Percentiles rank a stretch among this genome's conserved stretches.
Evolutionary conservation across 2,888 invertebrate genomes (phyloP).

Genomic region (Cyaniris semiargus): DNA sequence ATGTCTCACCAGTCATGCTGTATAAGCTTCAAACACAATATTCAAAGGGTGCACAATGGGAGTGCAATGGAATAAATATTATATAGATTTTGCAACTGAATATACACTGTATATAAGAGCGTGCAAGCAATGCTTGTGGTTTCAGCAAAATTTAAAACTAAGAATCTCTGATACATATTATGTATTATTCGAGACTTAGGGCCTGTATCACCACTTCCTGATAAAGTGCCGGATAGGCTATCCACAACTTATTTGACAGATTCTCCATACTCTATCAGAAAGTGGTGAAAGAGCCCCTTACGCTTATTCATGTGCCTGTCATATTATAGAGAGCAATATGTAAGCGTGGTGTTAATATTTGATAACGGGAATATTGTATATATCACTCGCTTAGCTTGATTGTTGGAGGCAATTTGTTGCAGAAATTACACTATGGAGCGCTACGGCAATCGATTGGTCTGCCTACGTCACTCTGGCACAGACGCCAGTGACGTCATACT

Average conservation of each 20-base stretch:
- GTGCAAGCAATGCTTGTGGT: not conserved
- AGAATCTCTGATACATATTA: not conserved
- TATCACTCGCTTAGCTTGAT: constrained; percentile 1
- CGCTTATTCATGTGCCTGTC: not conserved
- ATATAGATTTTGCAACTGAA: not conserved
- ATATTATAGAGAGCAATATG: too few relatives aligned
- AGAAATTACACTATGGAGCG: constrained; percentile 71
- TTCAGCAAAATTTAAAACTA: not conserved
- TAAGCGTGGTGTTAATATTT: not conserved
- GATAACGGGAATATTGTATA: not conserved
- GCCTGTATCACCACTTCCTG: too few relatives aligned
- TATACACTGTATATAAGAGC: not conserved
- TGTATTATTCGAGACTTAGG: not conserved
- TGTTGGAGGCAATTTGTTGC: constrained; percentile 28
- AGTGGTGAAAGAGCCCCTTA: too few relatives aligned
- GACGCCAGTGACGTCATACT: constrained; percentile 51
- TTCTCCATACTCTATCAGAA: too few relatives aligned
- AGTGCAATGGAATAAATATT: not conserved
- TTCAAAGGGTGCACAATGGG: not conserved
- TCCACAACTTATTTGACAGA: too few relatives aligned
- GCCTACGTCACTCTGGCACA: constrained; percentile 63
- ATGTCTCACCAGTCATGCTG: too few relatives aligned
- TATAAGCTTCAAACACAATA: not conserved
- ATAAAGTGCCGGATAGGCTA: too few relatives aligned
- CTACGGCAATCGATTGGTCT: constrained; percentile 63